Evolutionary conservation across 2,113 vertebrate genomes (phyloP), one percentile per base, ranked within the genome.

Genomic region (Peucedramus taeniatus): DNA sequence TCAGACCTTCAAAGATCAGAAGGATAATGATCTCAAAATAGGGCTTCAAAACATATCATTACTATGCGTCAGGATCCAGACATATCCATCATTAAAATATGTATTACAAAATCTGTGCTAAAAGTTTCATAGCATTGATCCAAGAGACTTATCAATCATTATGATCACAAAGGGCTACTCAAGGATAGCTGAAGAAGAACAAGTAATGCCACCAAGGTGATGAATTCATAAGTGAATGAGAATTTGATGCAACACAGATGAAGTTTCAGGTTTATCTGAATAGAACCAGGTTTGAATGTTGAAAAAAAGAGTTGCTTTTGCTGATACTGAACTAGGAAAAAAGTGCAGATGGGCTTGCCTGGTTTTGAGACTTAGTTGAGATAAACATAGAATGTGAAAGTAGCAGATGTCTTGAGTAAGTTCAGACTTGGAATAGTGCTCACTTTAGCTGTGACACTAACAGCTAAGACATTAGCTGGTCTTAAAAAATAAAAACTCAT

Each of bases 21-120:
- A 92, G 89, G 92, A 94, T 95, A 96, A 97, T 63, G 68, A 97
- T 63, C 83, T 92, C 83, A 94, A 94, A 94, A 93, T 51, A 92
- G 51, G 86, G 68, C 59, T 89, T 92, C 86, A 94, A 96, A 95
- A 92, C 90, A 95, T 86, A 92, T 30, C 40, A 87, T 93, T 92
- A 89, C 60, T 81, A 92, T 89, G 76, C 27, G 8, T 81, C 80
- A 92, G 47, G 60, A 66, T 92, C 82, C 51, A 83, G 92, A 89
- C 59, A 74, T 85, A 94, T 74, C 68, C 89, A 90, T 94, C 89
- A 93, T 90, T 93, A 86, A 87, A 93, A 83, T 59, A 89, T 24
- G 45, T 90, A 90, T 83, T 92, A 83, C 60, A 87, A 59, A 94
- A 94, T 86, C 90, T 88, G 26, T 65, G 59, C 20, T 92, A 90